Evolutionary conservation across 2,888 invertebrate genomes (phyloP).

Genomic region (Meliscaeva auricollis): DNA sequence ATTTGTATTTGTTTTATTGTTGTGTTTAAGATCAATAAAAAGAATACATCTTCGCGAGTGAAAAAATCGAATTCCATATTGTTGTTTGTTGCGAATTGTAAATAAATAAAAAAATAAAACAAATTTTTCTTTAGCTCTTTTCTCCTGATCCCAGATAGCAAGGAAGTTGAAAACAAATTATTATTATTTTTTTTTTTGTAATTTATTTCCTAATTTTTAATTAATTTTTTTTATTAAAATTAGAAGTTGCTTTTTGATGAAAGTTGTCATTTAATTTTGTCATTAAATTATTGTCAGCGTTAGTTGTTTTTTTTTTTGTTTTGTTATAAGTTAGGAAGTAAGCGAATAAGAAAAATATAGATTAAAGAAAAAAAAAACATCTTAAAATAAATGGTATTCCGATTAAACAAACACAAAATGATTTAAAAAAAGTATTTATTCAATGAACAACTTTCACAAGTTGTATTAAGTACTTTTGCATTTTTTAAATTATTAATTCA

Average conservation of each 20-base stretch:
- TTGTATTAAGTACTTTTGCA: too few species aligned
- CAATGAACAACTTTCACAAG: constrained; percentile 1
- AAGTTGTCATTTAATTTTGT: constrained; percentile 43
- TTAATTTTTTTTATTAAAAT: neutral
- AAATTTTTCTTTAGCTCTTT: constrained; percentile 82
- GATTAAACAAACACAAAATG: constrained; percentile 73
- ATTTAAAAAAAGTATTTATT: constrained; percentile 12
- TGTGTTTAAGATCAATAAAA: neutral
- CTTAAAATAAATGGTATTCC: constrained; percentile 71
- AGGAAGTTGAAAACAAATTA: constrained; percentile 77
- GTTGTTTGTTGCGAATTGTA: constrained; percentile 29
- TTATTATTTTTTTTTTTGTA: constrained; percentile 36
- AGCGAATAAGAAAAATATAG: constrained; percentile 57
- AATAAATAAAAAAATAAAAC: constrained; percentile 61
- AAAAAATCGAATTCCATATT: constrained; percentile 3
- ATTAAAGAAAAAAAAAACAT: constrained; percentile 62
- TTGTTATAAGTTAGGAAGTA: constrained; percentile 49
- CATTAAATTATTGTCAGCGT: constrained; percentile 24
- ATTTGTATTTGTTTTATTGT: constrained; percentile 9
- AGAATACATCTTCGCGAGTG: neutral
- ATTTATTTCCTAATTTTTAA: constrained; percentile 18
- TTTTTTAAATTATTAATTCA: too few species aligned
- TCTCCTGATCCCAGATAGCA: constrained; percentile 84
- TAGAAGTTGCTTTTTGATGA: constrained; percentile 49
- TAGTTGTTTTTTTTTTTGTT: constrained; percentile 43